These are phyloP conservation scores for Erethizon dorsatum DNA, from an alignment of 2,797 vertebrate species.

Conservation along the genomic window DNA sequence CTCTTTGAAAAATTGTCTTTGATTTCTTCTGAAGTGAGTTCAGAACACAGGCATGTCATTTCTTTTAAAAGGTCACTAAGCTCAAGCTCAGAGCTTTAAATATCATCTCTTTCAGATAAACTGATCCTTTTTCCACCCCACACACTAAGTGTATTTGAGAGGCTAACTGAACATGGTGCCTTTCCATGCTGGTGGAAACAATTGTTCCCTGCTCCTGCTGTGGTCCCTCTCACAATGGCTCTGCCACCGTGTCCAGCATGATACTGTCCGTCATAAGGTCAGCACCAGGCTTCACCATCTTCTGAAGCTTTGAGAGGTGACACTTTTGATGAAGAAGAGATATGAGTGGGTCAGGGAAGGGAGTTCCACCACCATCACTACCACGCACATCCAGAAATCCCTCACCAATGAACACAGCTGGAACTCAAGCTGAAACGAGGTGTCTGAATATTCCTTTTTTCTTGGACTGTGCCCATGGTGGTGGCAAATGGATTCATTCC, in stretches of 20 bases:
- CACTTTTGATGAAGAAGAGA: neutral
- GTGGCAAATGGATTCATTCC: neutral
- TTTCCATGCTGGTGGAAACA: constrained; percentile 89
- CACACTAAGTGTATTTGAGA: constrained; percentile 89
- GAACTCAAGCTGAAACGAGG: neutral
- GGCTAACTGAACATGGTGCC: constrained; percentile 91
- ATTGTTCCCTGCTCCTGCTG: constrained; percentile 87
- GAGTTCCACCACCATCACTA: neutral
- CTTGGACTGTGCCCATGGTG: neutral
- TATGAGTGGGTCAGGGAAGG: neutral
- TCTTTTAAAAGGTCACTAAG: constrained; percentile 93
- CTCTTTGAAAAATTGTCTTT: constrained; percentile 88
- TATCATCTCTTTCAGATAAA: constrained; percentile 89
- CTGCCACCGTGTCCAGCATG: neutral
- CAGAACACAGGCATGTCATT: constrained; percentile 90
- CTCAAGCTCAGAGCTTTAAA: constrained; percentile 91
- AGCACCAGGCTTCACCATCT: neutral
- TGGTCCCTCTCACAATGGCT: constrained; percentile 85
- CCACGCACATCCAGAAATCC: neutral
- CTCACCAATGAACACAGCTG: neutral
- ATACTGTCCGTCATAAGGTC: neutral
- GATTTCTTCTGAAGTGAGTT: constrained; percentile 90
- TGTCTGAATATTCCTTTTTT: neutral
- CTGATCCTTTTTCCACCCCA: constrained; percentile 89
- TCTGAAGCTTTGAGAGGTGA: neutral